A percentile compares a stretch with the other conserved stretches of the same genome.
phyloP scores from a whole-genome alignment of 2,888 invertebrate genomes.

The Cataglyphis cursor region DNA sequence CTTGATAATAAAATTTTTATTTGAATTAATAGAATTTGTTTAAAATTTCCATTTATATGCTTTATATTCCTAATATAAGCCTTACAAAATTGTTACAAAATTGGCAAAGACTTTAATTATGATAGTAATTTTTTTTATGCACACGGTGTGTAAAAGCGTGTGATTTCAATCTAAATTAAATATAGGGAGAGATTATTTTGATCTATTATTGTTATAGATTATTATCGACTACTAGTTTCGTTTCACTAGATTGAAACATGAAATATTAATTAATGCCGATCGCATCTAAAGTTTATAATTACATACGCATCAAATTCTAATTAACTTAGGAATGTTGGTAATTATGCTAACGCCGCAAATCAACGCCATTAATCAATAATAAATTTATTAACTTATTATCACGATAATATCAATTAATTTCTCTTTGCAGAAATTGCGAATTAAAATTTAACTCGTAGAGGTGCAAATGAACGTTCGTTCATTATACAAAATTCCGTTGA shows the following conservation, averaged over 20 bases:
- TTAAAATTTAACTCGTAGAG: not conserved
- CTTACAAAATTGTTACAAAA: not conserved
- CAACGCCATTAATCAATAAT: slow-evolving; percentile 31
- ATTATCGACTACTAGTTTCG: not conserved
- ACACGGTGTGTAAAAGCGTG: not conserved
- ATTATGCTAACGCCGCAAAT: slow-evolving; percentile 20
- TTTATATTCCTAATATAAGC: not conserved
- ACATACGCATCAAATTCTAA: slow-evolving; percentile 33
- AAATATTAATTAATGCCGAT: slow-evolving; percentile 25
- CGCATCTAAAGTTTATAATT: slow-evolving; percentile 15
- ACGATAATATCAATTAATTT: slow-evolving; percentile 31
- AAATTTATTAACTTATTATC: slow-evolving; percentile 23
- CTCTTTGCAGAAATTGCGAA: slow-evolving; percentile 18
- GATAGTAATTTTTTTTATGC: not conserved
- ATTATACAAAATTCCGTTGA: slow-evolving; percentile 24
- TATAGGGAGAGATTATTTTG: slow-evolving; percentile 1
- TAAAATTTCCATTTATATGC: not conserved
- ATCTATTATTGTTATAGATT: not conserved
- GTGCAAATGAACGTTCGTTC: slow-evolving; percentile 24
- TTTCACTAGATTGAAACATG: slow-evolving; percentile 28
- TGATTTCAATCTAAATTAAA: slow-evolving; percentile 9
- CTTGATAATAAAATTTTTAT: not conserved
- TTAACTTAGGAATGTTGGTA: slow-evolving; percentile 28
- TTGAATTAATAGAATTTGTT: not conserved
- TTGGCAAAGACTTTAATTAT: not conserved